These are phyloP conservation scores for Calephelis perditalis DNA, from an alignment of 2,888 invertebrate species.

Conservation along the genomic window DNA sequence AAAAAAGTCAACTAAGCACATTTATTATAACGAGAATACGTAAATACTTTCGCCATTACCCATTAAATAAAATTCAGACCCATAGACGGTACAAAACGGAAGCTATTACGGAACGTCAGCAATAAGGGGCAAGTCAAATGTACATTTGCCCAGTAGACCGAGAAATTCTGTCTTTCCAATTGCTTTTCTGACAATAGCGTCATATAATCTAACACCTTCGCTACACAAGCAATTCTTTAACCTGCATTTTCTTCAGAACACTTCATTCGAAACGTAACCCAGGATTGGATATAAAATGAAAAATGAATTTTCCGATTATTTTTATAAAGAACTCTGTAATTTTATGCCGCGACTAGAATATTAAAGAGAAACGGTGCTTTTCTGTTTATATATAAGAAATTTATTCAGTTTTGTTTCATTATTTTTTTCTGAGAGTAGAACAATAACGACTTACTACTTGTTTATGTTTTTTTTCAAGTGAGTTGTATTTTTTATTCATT, in stretches of 20 bases:
- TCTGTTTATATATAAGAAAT: too few species aligned
- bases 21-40: too few species aligned
- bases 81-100: slow-evolving; percentile 36
- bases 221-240: slow-evolving; percentile 14
- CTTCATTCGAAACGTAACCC: slow-evolving; percentile 1
- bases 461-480: too few species aligned
- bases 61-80: neutral
- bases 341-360: neutral
- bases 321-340: neutral
- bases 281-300: slow-evolving; percentile 4
- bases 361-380: neutral
- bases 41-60: neutral
- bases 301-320: neutral
- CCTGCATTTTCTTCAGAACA: slow-evolving; percentile 9
- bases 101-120: slow-evolving; percentile 20
- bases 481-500: too few species aligned
- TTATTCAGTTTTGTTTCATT: too few species aligned
- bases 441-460: too few species aligned
- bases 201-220: slow-evolving; percentile 37
- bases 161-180: slow-evolving; percentile 66
- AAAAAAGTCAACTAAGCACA: too few species aligned
- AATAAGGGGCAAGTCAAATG: slow-evolving; percentile 40
- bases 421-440: too few species aligned
- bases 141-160: slow-evolving; percentile 59
- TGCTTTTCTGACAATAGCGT: slow-evolving; percentile 52